Percentiles rank a stretch among this genome's conserved stretches.
Conservation (phyloP, 2,113 vertebrate genomes). For the Etheostoma spectabile region DNA sequence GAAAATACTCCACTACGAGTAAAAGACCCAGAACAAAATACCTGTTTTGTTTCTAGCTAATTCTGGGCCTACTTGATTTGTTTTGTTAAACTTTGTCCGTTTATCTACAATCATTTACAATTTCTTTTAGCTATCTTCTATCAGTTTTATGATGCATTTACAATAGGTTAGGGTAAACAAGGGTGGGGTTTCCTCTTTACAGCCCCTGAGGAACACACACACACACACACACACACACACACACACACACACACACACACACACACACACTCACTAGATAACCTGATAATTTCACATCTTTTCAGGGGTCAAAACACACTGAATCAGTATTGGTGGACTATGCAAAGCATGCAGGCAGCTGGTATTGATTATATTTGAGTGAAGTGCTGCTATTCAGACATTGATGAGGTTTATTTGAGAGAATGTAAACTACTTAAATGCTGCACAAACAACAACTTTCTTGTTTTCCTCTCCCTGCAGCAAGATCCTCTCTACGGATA, state of each 20-base stretch:
- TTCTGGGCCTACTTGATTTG: too few species aligned
- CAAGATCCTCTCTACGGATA: conserved; percentile 84
- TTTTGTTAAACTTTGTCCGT: too few species aligned
- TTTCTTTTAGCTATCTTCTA: too few species aligned
- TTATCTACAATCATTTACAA: too few species aligned
- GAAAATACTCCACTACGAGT: too few species aligned
- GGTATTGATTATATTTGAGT: not conserved
- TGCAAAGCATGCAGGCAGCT: not conserved
- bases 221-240: conserved; percentile 1
- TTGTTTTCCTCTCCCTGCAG: conserved; percentile 34
- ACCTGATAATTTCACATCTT: too few species aligned
- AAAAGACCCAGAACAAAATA: too few species aligned
- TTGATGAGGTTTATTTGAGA: not conserved
- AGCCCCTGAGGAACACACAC: not conserved
- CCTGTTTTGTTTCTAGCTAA: too few species aligned
- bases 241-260: too few species aligned
- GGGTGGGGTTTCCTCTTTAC: not conserved
- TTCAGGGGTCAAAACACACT: not conserved
- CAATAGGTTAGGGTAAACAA: not conserved
- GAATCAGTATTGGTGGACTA: not conserved
- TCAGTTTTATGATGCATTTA: not conserved
- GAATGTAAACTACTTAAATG: not conserved
- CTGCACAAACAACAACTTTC: not conserved
- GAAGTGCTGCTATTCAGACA: not conserved
- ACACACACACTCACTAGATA: too few species aligned